Conservation (phyloP, 2,797 vertebrate species). For the Scolopax bukidnonensis region DNA sequence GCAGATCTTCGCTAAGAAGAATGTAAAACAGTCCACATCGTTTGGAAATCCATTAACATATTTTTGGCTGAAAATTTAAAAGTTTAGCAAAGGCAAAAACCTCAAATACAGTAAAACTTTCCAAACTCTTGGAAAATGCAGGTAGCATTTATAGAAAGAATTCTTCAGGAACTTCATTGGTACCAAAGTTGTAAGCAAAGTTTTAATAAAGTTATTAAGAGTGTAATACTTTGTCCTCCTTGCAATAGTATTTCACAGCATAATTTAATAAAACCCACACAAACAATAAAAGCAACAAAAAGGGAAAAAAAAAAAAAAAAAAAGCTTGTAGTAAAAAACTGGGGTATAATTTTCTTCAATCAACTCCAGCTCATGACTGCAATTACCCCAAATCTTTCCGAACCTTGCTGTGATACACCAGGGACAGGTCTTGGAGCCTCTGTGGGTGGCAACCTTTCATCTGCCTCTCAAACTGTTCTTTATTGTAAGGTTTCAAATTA, state of each 20-base stretch:
- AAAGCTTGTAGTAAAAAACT: constrained; percentile 72
- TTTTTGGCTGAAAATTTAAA: not conserved
- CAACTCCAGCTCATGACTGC: constrained; percentile 90
- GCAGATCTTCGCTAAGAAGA: not conserved
- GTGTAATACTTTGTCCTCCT: constrained; percentile 41
- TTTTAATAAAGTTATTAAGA: constrained; percentile 57
- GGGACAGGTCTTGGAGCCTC: constrained; percentile 79
- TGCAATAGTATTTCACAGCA: constrained; percentile 60
- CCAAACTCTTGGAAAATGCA: not conserved
- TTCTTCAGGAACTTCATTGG: not conserved
- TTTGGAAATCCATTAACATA: not conserved
- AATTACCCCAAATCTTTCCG: constrained; percentile 89
- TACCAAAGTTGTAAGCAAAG: not conserved
- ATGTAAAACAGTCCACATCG: not conserved
- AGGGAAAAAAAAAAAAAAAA: not conserved
- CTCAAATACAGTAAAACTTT: not conserved
- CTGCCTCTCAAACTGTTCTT: constrained; percentile 82
- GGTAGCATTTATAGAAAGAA: not conserved
- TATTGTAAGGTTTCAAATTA: constrained; percentile 87
- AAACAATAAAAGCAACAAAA: constrained; percentile 56
- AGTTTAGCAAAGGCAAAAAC: not conserved
- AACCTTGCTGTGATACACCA: constrained; percentile 79
- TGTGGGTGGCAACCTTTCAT: constrained; percentile 86
- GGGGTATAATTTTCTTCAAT: constrained; percentile 97
- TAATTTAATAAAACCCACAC: constrained; percentile 73